Conservation (phyloP, 2,888 invertebrate species). For the Erebia palarica region DNA sequence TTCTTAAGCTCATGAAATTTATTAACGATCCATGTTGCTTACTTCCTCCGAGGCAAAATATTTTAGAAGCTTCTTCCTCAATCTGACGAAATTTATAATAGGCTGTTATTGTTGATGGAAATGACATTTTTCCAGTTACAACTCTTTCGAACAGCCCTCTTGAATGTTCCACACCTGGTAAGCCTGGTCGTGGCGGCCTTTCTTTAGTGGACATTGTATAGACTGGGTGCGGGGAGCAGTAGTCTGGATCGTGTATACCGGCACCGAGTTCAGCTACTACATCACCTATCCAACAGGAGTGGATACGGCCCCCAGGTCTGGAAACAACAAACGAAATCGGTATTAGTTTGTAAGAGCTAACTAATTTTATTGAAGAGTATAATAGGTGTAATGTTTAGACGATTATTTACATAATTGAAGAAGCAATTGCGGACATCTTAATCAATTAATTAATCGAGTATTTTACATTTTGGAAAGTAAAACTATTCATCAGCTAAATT, state of each 20-base stretch:
- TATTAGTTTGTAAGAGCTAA: not conserved
- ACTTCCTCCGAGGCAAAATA: slow-evolving; percentile 83
- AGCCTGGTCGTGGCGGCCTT: slow-evolving; percentile 81
- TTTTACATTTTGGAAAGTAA: not conserved
- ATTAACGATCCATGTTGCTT: slow-evolving; percentile 85
- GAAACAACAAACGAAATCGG: not conserved
- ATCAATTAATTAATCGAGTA: not conserved
- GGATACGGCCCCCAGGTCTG: slow-evolving; percentile 89
- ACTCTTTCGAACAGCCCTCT: slow-evolving; percentile 84
- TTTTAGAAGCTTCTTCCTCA: slow-evolving; percentile 83
- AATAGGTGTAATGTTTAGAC: not conserved
- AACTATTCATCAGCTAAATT: not conserved
- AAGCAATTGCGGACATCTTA: not conserved
- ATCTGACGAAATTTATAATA: slow-evolving; percentile 86
- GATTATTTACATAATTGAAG: too few species aligned
- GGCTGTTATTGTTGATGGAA: slow-evolving; percentile 83
- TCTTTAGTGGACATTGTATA: slow-evolving; percentile 84
- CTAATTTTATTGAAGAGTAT: not conserved
- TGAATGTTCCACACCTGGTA: slow-evolving; percentile 75
- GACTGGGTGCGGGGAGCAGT: slow-evolving; percentile 76
- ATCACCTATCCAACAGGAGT: slow-evolving; percentile 89
- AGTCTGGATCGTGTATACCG: slow-evolving; percentile 83
- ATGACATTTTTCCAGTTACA: slow-evolving; percentile 84
- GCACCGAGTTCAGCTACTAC: slow-evolving; percentile 89
- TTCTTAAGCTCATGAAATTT: slow-evolving; percentile 85